Evolutionary conservation across 2,888 invertebrate genomes (phyloP).

Genomic region (Anthrax anthrax): DNA sequence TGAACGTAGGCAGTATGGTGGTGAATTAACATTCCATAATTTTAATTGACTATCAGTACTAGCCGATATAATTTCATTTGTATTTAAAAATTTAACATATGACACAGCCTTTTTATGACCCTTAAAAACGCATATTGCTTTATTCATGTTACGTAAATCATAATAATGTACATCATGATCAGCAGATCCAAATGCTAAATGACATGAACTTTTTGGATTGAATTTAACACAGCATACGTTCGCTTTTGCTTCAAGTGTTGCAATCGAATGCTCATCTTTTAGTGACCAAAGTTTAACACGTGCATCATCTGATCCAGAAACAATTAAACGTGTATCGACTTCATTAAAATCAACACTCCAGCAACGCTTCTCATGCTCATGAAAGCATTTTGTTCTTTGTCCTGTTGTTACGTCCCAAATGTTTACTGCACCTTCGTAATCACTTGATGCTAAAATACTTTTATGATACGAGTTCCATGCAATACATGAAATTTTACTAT

Average conservation of each 20-base stretch:
- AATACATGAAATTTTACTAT: conserved; percentile 87
- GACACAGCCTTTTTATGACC: conserved; percentile 90
- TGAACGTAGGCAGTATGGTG: conserved; percentile 63
- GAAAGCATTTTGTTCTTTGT: conserved; percentile 55
- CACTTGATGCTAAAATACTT: conserved; percentile 73
- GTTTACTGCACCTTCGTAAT: conserved; percentile 87
- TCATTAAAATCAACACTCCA: conserved; percentile 95
- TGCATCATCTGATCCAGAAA: conserved; percentile 86
- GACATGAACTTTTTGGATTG: conserved; percentile 69
- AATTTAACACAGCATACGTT: conserved; percentile 94
- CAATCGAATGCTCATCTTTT: conserved; percentile 73
- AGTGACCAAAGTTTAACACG: conserved; percentile 86
- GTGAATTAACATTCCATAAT: conserved; percentile 71
- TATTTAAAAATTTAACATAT: conserved; percentile 81
- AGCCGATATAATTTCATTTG: conserved; percentile 75
- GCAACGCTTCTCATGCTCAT: conserved; percentile 88
- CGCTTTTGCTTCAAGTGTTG: conserved; percentile 80
- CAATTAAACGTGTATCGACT: conserved; percentile 76
- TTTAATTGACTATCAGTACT: conserved; percentile 84
- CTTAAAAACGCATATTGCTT: conserved; percentile 67
- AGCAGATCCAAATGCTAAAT: conserved; percentile 90
- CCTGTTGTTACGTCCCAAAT: conserved; percentile 83
- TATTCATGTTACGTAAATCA: conserved; percentile 71
- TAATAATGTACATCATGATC: conserved; percentile 95
- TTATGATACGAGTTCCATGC: conserved; percentile 91